phyloP scores from a whole-genome alignment of 2,797 vertebrate species.

The Limnodromus scolopaceus region DNA sequence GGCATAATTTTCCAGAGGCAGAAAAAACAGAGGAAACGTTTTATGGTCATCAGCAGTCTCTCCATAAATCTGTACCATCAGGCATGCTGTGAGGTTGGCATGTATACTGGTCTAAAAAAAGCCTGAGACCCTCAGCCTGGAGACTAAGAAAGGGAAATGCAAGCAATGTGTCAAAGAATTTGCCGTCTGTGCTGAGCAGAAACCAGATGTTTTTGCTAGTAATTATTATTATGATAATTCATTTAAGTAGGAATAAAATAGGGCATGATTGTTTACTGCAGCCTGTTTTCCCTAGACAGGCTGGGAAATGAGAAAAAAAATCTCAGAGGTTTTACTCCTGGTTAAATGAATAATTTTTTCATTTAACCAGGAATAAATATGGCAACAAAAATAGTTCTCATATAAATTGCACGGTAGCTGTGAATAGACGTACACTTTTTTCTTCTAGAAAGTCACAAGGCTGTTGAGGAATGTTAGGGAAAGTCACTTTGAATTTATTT shows the following conservation, averaged over 20 bases:
- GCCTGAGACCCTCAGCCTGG: conserved; percentile 27
- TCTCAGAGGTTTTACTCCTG: conserved; percentile 76
- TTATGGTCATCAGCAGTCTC: conserved; percentile 1
- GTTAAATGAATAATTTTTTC: conserved; percentile 76
- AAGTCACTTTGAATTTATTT: conserved; percentile 30
- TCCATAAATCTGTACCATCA: conserved; percentile 14
- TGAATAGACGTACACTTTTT: conserved; percentile 49
- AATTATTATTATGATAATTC: conserved; percentile 83
- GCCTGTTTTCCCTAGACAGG: conserved; percentile 73
- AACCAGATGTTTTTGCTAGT: conserved; percentile 78
- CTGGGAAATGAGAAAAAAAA: conserved; percentile 72
- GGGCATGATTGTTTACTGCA: conserved; percentile 78
- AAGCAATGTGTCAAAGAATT: conserved; percentile 57
- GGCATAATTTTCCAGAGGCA: background rate
- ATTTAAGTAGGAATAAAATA: conserved; percentile 81
- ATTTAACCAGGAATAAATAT: conserved; percentile 74
- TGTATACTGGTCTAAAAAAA: conserved; percentile 35
- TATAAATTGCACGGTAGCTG: conserved; percentile 44
- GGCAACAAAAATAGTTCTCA: conserved; percentile 65
- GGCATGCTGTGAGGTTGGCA: background rate
- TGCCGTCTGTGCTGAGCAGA: conserved; percentile 48
- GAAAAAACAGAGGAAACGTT: background rate
- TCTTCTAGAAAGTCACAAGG: conserved; percentile 1
- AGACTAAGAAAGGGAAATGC: conserved; percentile 36
- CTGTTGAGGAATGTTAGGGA: conserved; percentile 10